phyloP scores from a whole-genome alignment of 1,140 invertebrate species.

The Zaprionus davidi region DNA sequence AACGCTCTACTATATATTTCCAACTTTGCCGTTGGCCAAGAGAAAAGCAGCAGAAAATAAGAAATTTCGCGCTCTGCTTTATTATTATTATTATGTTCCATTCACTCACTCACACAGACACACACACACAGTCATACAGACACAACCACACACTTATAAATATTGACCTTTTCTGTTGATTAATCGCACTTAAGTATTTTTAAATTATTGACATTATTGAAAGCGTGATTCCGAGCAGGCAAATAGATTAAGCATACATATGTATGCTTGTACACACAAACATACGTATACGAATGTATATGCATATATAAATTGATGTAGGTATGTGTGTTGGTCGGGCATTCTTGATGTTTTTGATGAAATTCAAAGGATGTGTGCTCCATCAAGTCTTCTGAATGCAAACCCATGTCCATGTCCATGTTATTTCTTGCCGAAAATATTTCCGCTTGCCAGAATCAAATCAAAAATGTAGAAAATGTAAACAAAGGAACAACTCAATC shows the following conservation, averaged over 20 bases:
- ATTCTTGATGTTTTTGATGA: neutral
- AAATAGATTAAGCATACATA: neutral
- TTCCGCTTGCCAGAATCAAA: constrained; percentile 4
- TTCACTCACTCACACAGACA: neutral
- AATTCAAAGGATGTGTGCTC: neutral
- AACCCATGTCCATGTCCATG: neutral
- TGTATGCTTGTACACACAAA: too few relatives aligned
- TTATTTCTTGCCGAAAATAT: constrained; percentile 8
- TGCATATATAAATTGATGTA: neutral
- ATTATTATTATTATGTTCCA: constrained; percentile 10
- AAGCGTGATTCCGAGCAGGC: neutral
- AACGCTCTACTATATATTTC: neutral
- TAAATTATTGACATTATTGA: constrained; percentile 2
- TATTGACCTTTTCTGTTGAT: constrained; percentile 8
- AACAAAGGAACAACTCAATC: constrained; percentile 6
- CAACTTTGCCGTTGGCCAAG: neutral
- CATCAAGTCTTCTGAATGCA: neutral
- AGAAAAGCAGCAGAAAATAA: constrained; percentile 2
- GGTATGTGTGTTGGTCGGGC: neutral
- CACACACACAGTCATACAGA: neutral
- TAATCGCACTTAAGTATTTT: constrained; percentile 10
- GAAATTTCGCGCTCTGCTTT: constrained; percentile 4
- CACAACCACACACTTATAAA: neutral
- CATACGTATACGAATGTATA: neutral
- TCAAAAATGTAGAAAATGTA: constrained; percentile 9